Base-by-base conservation (phyloP, 2,888 invertebrate species). In the Aphidius colemani region DNA sequence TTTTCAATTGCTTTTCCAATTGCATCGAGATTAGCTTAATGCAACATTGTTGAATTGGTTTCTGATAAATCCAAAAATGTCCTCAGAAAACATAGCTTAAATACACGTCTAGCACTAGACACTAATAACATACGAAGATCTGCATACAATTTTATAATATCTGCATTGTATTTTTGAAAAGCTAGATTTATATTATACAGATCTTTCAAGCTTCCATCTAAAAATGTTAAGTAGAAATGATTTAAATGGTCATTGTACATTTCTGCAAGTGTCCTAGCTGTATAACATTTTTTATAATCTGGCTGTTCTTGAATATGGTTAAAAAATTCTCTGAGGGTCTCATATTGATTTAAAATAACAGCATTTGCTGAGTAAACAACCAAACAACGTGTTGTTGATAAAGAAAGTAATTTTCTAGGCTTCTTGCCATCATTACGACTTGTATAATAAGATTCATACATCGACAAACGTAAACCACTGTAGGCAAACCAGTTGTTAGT, bases 401-500 rank as follows among this genome's bases (percentile, higher is more conserved):
- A 13, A 7, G n/a, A 13, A 3, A 49, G 7, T 13, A 49, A 49
- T 9, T 49, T 49, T 2, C 7, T 11, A n/a, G 49, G 49, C 49
- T 49, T 49, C 1, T 49, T 49, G 7, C 49, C 11, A n/a, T n/a
- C n/a, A 9, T n/a, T 13, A 5, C 7, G 7, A 5, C 56, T 56
- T 56, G 18, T 9, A 48, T 39, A 59, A 18, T 18, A 18, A 18
- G 13, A 18, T 2, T 18, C 13, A 18, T 18, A 18, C 13, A 18
- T 18, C 2, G 13, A 1, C 13, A 18, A 44, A n/a, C 55, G 44
- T n/a, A 55, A 11, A 55, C 13, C 61, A 62, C 72, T 72, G 44
- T 70, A 59, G 30, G 64, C 66, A 62, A 75, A 74, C 72, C 74
- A 75, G 53, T 69, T 72, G 30, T 67, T 71, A 41, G 65, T 73